A percentile compares a stretch with the other conserved stretches of the same genome.
Conservation (phyloP, 2,888 invertebrate genomes). For the Orthosia cruda region DNA sequence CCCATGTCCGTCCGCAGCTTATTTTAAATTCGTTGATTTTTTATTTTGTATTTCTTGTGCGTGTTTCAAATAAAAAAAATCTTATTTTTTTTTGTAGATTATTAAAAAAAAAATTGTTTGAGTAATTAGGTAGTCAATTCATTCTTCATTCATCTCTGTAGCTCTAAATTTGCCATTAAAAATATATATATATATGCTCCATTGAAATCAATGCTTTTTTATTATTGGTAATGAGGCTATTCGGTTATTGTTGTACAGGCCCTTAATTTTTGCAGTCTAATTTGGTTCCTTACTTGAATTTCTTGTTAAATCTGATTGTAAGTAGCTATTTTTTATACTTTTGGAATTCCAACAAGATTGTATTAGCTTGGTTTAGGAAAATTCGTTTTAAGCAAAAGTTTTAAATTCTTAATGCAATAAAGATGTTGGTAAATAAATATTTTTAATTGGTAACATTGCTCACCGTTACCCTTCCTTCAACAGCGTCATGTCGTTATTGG, state of each 20-base stretch:
- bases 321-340: neutral
- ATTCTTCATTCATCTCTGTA: no score
- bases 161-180: no score
- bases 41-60: neutral
- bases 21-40: neutral
- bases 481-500: constrained; percentile 5
- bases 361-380: neutral
- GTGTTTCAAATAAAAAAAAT: neutral
- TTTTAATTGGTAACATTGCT: constrained; percentile 29
- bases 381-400: no score
- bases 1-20: no score
- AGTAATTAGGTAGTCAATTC: no score
- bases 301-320: no score
- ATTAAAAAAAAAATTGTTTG: no score
- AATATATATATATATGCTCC: no score
- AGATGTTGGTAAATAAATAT: neutral
- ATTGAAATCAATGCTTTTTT: neutral
- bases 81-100: neutral
- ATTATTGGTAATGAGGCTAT: neutral
- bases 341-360: neutral
- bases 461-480: constrained; percentile 16
- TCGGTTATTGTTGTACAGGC: neutral
- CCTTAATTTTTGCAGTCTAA: neutral
- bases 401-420: no score
- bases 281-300: no score